phyloP scores from a whole-genome alignment of 1,140 invertebrate genomes.

The Drosophila sucinea region DNA sequence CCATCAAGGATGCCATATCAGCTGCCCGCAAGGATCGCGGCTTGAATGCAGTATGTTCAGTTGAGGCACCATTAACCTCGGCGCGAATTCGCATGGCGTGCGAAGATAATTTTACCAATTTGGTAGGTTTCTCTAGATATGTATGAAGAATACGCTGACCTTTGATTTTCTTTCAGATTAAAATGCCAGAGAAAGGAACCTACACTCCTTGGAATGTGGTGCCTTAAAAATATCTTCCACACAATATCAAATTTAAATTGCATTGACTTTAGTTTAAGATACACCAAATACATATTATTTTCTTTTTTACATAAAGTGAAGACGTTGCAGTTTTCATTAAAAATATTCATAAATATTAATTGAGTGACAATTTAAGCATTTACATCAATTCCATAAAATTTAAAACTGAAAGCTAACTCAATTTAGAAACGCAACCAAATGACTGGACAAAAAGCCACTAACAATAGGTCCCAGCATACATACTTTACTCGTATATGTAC shows the following conservation, averaged over 20 bases:
- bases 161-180: slow-evolving; percentile 83
- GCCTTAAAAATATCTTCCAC: slow-evolving; percentile 61
- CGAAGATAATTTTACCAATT: slow-evolving; percentile 91
- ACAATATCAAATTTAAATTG: background rate
- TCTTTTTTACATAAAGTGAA: too few relatives aligned
- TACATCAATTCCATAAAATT: background rate
- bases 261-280: background rate
- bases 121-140: slow-evolving; percentile 84
- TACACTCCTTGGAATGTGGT: slow-evolving; percentile 87
- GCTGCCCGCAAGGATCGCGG: slow-evolving; percentile 90
- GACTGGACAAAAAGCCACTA: background rate
- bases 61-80: slow-evolving; percentile 95
- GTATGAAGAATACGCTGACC: background rate
- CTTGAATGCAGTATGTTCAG: slow-evolving; percentile 85
- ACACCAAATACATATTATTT: background rate
- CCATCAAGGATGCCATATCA: slow-evolving; percentile 94
- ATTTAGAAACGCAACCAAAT: background rate
- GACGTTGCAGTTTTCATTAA: background rate
- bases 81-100: slow-evolving; percentile 96
- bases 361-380: background rate
- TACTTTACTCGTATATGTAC: slow-evolving; percentile 2
- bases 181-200: slow-evolving; percentile 83
- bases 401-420: background rate
- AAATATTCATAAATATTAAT: background rate
- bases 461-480: background rate